A percentile compares a stretch with the other conserved stretches of the same genome.
phyloP scores from a whole-genome alignment of 1,140 invertebrate species.

The Orchestia grillus region DNA sequence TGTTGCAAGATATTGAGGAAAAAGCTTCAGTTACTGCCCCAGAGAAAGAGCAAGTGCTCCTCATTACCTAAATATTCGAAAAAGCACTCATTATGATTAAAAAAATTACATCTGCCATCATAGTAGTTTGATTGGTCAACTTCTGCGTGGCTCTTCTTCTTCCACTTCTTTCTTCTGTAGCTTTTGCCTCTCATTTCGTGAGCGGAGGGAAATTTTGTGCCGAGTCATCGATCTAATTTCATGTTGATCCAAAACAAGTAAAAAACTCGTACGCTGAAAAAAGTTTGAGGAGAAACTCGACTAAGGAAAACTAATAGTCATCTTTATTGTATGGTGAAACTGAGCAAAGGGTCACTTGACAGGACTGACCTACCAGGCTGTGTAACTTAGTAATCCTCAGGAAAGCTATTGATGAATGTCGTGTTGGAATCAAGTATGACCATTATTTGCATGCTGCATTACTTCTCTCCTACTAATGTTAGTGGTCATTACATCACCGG shows the following conservation, averaged over 20 bases:
- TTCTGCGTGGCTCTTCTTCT: neutral
- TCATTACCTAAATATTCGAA: neutral
- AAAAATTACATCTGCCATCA: neutral
- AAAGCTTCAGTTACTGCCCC: too few relatives aligned
- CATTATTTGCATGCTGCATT: too few relatives aligned
- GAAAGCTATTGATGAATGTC: too few relatives aligned
- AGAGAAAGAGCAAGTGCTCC: neutral
- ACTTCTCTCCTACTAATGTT: too few relatives aligned
- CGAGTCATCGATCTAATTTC: slow-evolving; percentile 49
- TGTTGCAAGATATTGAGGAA: too few relatives aligned
- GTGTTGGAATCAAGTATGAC: too few relatives aligned
- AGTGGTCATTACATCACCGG: too few relatives aligned
- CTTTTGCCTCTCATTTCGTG: neutral
- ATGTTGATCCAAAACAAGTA: slow-evolving; percentile 50
- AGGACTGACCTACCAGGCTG: neutral
- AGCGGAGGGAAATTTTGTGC: slow-evolving; percentile 13
- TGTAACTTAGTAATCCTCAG: neutral
- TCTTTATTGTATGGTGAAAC: slow-evolving; percentile 31
- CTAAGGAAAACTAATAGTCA: slow-evolving; percentile 27
- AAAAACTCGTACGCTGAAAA: neutral
- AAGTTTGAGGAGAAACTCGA: slow-evolving; percentile 34
- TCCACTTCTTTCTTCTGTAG: neutral
- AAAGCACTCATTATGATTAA: neutral
- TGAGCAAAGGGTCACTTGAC: neutral
- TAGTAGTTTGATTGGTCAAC: neutral